Percentiles rank a stretch among this genome's conserved stretches.
Conservation (phyloP, 2,888 invertebrate species). For the Cryptus armator region DNA sequence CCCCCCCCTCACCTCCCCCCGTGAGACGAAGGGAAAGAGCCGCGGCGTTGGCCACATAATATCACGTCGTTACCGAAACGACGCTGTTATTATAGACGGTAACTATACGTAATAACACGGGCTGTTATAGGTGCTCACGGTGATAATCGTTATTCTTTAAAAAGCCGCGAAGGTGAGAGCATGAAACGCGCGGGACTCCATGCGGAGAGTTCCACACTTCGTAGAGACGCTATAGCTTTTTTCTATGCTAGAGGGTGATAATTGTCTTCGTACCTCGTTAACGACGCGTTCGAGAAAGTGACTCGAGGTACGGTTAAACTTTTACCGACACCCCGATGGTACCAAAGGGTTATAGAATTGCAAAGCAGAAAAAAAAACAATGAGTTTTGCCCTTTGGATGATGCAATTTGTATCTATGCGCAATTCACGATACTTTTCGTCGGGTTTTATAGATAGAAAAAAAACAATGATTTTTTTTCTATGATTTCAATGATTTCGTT, state of each 20-base stretch:
- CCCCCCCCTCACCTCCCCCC: too few species aligned
- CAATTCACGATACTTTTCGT: too few species aligned
- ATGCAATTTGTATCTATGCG: background rate
- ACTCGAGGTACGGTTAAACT: slow-evolving; percentile 39
- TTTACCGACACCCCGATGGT: background rate
- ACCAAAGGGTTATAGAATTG: background rate
- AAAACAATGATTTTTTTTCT: too few species aligned
- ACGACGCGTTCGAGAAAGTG: slow-evolving; percentile 47
- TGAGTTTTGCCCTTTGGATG: background rate
- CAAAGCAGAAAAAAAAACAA: background rate
- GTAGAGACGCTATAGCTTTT: background rate
- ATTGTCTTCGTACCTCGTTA: slow-evolving; percentile 58
- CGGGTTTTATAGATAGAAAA: too few species aligned
- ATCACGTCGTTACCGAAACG: slow-evolving; percentile 63
- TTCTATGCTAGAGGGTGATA: slow-evolving; percentile 27
- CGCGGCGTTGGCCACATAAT: slow-evolving; percentile 51
- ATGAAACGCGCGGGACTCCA: slow-evolving; percentile 9
- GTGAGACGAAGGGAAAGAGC: slow-evolving; percentile 14
- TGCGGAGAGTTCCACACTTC: background rate
- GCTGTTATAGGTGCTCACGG: slow-evolving; percentile 53
- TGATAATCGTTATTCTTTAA: slow-evolving; percentile 67
- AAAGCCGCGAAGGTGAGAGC: slow-evolving; percentile 28
- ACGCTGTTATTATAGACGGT: slow-evolving; percentile 65
- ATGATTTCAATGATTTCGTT: too few species aligned
- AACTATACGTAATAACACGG: slow-evolving; percentile 64